Evolutionary conservation across 2,113 vertebrate species (phyloP).

Genomic region (Chloropsis cyanopogon): DNA sequence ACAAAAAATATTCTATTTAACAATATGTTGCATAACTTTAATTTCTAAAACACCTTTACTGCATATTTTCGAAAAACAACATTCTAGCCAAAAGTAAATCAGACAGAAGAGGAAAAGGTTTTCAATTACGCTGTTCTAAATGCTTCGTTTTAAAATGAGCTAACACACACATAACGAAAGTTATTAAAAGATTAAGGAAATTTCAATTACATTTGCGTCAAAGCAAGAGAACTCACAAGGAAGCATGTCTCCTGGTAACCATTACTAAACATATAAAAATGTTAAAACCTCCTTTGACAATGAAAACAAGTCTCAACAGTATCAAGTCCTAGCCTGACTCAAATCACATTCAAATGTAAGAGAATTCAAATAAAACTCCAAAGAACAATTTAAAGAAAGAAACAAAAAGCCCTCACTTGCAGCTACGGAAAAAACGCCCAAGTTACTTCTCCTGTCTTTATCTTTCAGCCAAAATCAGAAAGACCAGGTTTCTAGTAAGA

Average conservation of each 20-base stretch:
- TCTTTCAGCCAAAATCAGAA: not conserved
- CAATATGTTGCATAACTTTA: not conserved
- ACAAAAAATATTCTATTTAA: not conserved
- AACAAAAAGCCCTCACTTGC: not conserved
- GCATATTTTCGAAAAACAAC: not conserved
- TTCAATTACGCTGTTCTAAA: not conserved
- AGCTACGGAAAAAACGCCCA: accelerated
- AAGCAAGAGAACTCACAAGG: not conserved
- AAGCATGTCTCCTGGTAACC: not conserved
- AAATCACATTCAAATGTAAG: not conserved
- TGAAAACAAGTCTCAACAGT: not conserved
- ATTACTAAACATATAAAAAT: not conserved
- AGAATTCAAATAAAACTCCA: not conserved
- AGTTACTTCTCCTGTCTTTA: not conserved
- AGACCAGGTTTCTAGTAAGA: not conserved
- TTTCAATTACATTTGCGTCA: not conserved
- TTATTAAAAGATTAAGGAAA: not conserved
- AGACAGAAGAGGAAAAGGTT: not conserved
- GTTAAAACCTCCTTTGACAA: not conserved
- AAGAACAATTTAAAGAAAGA: not conserved
- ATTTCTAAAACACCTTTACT: not conserved
- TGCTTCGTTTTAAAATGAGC: not conserved
- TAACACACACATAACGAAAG: not conserved
- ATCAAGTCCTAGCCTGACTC: not conserved
- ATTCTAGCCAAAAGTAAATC: not conserved